Conservation (phyloP, 35 echinoderm and acorn worm species). For the Lytechinus variegatus region DNA sequence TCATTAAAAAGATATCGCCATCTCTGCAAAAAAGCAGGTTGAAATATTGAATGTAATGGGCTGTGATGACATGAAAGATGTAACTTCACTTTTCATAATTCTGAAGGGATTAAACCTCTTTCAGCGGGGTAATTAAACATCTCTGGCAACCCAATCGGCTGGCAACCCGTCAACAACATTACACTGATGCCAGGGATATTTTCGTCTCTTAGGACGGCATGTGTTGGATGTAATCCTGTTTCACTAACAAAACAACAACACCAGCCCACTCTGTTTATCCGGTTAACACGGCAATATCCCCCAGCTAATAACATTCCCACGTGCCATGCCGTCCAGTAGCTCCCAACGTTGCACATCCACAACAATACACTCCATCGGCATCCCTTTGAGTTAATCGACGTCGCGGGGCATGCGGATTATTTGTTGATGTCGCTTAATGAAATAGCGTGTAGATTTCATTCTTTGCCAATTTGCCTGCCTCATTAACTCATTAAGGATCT, state of each 20-base stretch:
- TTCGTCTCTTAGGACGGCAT: background rate
- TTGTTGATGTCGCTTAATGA: constrained; percentile 32
- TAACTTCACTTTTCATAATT: background rate
- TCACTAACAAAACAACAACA: background rate
- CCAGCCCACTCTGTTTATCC: constrained; percentile 22
- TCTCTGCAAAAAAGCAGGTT: background rate
- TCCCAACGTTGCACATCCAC: background rate
- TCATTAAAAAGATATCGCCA: background rate
- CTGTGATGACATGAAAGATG: background rate
- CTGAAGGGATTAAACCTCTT: background rate
- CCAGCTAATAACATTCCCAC: constrained; percentile 27
- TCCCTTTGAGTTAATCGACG: constrained; percentile 39
- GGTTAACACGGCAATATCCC: constrained; percentile 5
- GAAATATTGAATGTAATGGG: background rate
- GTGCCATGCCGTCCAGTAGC: background rate
- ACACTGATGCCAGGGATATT: background rate
- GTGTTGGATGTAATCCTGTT: background rate
- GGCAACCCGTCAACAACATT: background rate
- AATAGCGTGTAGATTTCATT: constrained; percentile 36
- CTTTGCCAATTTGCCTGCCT: constrained; percentile 43
- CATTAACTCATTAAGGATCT: constrained; percentile 36
- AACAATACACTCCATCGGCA: constrained; percentile 1
- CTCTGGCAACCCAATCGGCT: background rate
- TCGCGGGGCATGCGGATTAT: constrained; percentile 16
- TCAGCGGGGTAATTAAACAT: background rate